Percentiles rank a stretch among this genome's conserved stretches.
Conservation (phyloP, 2,113 vertebrate genomes). For the pig (Sus scrofa) region DNA sequence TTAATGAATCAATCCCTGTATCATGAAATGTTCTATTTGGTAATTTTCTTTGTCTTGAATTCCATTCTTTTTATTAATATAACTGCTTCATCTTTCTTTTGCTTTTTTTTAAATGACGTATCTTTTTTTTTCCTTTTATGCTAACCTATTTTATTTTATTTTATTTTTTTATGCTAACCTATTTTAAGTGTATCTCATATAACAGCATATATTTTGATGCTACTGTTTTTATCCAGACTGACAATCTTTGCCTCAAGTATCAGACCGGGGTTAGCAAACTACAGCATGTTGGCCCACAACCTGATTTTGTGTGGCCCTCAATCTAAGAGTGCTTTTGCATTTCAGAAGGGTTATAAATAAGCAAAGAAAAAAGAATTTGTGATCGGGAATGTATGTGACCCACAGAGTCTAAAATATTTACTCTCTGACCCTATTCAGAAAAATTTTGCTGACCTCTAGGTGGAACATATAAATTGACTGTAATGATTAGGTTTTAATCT, state of each 20-base stretch:
- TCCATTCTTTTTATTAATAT: background rate
- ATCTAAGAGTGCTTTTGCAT: background rate
- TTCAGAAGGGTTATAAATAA: background rate
- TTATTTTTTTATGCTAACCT: background rate
- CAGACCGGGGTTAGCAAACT: background rate
- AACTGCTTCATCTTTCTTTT: background rate
- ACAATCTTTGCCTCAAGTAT: background rate
- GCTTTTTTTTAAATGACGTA: background rate
- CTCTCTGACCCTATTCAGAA: background rate
- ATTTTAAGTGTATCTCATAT: background rate
- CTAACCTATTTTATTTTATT: slow-evolving; percentile 8
- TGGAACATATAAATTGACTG: background rate
- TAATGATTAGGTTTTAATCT: background rate
- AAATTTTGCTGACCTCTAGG: background rate
- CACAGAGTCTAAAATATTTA: background rate
- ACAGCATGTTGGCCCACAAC: background rate
- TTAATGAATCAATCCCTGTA: background rate
- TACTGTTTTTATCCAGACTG: background rate
- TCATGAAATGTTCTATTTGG: background rate
- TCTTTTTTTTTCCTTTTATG: background rate
- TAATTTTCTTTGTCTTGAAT: background rate
- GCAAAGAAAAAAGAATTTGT: background rate
- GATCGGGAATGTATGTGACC: background rate
- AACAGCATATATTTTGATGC: background rate
- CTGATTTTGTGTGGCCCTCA: background rate